Evolutionary conservation across 2,888 invertebrate genomes (phyloP).

Genomic region (Rhabditoides inermis): DNA sequence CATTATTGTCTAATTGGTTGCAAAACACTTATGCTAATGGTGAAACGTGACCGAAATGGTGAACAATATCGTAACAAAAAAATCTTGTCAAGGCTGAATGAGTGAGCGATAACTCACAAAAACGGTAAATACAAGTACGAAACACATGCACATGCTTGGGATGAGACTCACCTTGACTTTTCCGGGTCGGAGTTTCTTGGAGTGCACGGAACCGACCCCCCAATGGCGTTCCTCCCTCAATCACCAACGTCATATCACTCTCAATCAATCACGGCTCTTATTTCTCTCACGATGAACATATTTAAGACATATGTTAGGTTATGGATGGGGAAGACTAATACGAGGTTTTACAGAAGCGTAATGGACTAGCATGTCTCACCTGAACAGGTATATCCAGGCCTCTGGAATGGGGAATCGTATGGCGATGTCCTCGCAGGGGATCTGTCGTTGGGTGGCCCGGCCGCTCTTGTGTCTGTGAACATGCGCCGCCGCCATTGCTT

Average conservation of each 20-base stretch:
- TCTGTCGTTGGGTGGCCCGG: conserved; percentile 82
- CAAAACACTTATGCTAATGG: no score
- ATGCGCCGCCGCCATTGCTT: conserved; percentile 80
- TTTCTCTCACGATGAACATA: no score
- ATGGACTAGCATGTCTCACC: no score
- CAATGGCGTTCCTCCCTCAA: conserved; percentile 72
- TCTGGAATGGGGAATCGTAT: conserved; percentile 89
- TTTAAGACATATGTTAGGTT: no score
- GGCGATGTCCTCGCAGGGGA: conserved; percentile 89
- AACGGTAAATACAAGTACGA: not conserved
- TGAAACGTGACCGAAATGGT: no score
- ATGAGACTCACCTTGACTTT: conserved; percentile 57
- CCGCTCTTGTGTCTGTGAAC: conserved; percentile 65
- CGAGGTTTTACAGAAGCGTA: no score
- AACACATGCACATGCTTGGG: not conserved
- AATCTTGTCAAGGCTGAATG: no score
- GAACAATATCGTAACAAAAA: no score
- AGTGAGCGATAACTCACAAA: not conserved
- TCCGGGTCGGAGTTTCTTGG: conserved; percentile 63
- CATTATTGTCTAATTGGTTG: no score
- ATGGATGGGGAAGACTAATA: no score
- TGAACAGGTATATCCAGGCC: conserved; percentile 96
- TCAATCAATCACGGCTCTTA: no score
- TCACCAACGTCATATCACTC: no score
- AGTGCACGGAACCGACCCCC: conserved; percentile 91